phyloP scores from a whole-genome alignment of 2,113 vertebrate species.

The Leiothrix lutea region DNA sequence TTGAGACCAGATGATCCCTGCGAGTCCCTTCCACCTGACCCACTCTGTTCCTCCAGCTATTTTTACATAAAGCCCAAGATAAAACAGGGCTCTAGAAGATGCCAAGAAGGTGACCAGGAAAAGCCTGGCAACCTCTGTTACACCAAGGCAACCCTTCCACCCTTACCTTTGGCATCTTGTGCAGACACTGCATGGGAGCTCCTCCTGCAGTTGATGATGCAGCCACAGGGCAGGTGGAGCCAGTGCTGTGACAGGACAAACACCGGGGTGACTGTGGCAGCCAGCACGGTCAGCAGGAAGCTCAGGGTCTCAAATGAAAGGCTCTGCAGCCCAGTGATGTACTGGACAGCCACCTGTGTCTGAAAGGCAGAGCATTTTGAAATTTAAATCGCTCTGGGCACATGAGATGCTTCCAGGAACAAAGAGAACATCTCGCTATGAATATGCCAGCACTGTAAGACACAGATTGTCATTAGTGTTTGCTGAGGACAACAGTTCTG shows the following conservation, averaged over 20 bases:
- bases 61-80: not conserved
- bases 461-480: not conserved
- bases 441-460: not conserved
- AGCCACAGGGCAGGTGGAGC: constrained; percentile 94
- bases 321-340: constrained; percentile 78
- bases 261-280: constrained; percentile 84
- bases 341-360: constrained; percentile 85
- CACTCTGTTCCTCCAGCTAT: not conserved
- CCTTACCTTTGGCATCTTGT: constrained; percentile 72
- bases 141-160: not conserved
- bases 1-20: not conserved
- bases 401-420: not conserved
- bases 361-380: constrained; percentile 68
- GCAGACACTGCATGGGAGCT: constrained; percentile 35
- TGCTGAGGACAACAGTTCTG: not conserved
- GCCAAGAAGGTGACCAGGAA: not conserved
- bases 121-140: not conserved
- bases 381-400: not conserved
- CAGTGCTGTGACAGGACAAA: constrained; percentile 92
- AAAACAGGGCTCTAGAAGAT: not conserved
- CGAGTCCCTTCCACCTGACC: not conserved
- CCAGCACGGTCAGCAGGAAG: constrained; percentile 90
- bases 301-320: constrained; percentile 83
- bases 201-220: constrained; percentile 90
- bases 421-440: not conserved